Base-by-base conservation (phyloP, 2,888 invertebrate genomes). In the Cheilosia urbana region DNA sequence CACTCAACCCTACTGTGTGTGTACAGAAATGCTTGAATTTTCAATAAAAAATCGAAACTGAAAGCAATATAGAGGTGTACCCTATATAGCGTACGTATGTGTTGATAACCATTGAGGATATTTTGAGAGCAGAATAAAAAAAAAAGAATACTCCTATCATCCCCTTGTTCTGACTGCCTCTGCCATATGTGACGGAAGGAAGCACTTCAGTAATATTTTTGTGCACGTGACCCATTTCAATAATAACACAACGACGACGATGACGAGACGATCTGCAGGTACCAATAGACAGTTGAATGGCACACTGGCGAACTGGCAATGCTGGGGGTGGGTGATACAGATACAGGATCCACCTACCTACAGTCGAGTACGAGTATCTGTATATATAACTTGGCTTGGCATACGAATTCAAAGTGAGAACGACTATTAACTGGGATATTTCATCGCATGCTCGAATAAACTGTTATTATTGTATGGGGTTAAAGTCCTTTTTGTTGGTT, bases 181-280 rank as follows among this genome's bases (percentile, higher is more conserved):
- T 51, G 66, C 71, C 82, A 82, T 82, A 71, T 82, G 82, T 77
- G 80, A 75, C 69, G 84, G 84, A 84, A 84, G 84, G 84, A 84
- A 84, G 71, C 80, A 84, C 75, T 84, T 80, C 69, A 71, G 75
- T 84, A 80, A 80, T 84, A 84, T 80, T 84, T 84, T 80, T 80
- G 84, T 76, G 75, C 84, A 84, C 80, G 84, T 84, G 84, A 84
- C 84, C 75, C 80, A 84, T 76, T 84, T 84, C 75, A 84, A 84
- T 71, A 84, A 84, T 68, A 68, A 81, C 71, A 47, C 71, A 47
- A 65, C 51, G 63, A 71, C 69, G 62, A 30, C 68, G 55, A 57
- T 7, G 75, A n/a, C 47, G 15, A 47, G 75, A n/a, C 47, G 15
- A 47, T 27, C 15, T 21, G 24, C 34, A 62, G n/a, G 15, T 45